Conservation (phyloP, 2,888 invertebrate species). For the Luffia ferchaultella region DNA sequence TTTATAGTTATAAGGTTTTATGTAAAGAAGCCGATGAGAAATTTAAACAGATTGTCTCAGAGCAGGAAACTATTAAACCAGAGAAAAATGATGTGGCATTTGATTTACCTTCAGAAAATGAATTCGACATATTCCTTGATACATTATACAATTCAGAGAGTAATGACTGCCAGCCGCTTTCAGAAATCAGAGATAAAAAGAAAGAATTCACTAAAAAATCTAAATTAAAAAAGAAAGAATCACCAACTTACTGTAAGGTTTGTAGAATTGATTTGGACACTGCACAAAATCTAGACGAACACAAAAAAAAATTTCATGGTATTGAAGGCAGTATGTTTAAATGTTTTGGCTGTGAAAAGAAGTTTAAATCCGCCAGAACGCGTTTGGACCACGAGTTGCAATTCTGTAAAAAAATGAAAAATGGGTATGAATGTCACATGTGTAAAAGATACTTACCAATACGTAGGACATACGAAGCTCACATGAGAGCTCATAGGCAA, state of each 20-base stretch:
- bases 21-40: constrained; percentile 32
- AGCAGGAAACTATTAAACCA: constrained; percentile 10
- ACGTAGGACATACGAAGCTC: constrained; percentile 33
- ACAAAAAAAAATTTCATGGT: constrained; percentile 36
- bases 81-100: constrained; percentile 5
- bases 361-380: constrained; percentile 31
- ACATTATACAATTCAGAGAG: constrained; percentile 15
- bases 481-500: constrained; percentile 36
- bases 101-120: constrained; percentile 3
- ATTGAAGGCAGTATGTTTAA: constrained; percentile 32
- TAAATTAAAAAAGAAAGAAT: constrained; percentile 23
- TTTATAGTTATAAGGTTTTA: constrained; percentile 36
- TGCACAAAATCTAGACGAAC: constrained; percentile 22
- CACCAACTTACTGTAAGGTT: constrained; percentile 35
- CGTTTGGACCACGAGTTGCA: constrained; percentile 36
- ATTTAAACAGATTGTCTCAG: constrained; percentile 24
- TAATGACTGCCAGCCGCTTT: constrained; percentile 11
- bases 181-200: constrained; percentile 9
- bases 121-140: constrained; percentile 14
- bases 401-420: constrained; percentile 40
- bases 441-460: constrained; percentile 37
- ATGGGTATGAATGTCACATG: constrained; percentile 40
- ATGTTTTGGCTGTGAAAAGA: constrained; percentile 49
- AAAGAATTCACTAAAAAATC: constrained; percentile 18
- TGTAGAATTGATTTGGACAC: constrained; percentile 33